Evolutionary conservation across 2,888 invertebrate genomes (phyloP).

Genomic region (Xestobium rufovillosum): DNA sequence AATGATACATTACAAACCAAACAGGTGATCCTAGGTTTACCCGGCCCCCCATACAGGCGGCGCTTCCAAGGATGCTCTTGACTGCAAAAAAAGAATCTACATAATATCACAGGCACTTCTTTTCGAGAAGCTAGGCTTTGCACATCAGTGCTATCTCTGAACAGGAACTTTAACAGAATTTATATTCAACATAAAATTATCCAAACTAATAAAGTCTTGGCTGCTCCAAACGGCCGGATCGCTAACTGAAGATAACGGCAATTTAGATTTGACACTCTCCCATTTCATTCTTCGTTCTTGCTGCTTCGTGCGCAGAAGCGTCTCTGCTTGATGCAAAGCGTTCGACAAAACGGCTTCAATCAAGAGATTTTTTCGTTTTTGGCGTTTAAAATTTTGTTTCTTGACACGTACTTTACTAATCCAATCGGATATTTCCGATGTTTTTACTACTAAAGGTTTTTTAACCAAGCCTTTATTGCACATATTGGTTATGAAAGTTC

Average conservation of each 20-base stretch:
- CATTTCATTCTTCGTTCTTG: constrained; percentile 54
- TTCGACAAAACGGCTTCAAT: constrained; percentile 57
- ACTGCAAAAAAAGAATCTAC: constrained; percentile 42
- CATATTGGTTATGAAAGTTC: constrained; percentile 26
- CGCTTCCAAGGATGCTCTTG: constrained; percentile 31
- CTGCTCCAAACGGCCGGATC: constrained; percentile 31
- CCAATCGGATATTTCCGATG: constrained; percentile 54
- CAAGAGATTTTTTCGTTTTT: constrained; percentile 53
- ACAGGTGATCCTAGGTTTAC: constrained; percentile 26
- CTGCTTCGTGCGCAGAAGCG: constrained; percentile 54
- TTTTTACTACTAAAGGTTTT: constrained; percentile 37
- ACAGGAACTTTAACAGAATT: constrained; percentile 48
- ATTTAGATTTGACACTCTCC: constrained; percentile 36
- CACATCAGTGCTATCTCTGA: constrained; percentile 38
- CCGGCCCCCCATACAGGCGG: constrained; percentile 17
- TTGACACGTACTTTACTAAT: constrained; percentile 57
- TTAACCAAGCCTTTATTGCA: constrained; percentile 23
- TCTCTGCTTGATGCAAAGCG: constrained; percentile 53
- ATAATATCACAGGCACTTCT: constrained; percentile 38
- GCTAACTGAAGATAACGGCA: constrained; percentile 15
- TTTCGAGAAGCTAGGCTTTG: constrained; percentile 2
- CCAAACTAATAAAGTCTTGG: constrained; percentile 55
- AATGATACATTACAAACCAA: constrained; percentile 41
- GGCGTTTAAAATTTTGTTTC: constrained; percentile 50
- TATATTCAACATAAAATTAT: constrained; percentile 58